Conservation (phyloP, 2,888 invertebrate genomes). For the Plebejus anna region DNA sequence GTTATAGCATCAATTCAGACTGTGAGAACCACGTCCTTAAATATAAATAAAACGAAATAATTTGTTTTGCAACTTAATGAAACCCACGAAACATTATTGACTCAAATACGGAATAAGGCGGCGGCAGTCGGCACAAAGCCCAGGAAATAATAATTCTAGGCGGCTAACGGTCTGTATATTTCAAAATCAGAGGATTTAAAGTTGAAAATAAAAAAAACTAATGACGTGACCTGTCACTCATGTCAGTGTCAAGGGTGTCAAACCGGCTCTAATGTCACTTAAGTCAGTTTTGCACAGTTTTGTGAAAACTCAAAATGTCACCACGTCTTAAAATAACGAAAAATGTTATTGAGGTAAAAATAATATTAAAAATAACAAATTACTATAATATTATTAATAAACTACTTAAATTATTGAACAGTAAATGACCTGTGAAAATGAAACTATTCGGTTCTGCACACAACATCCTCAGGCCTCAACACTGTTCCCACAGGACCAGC, state of each 20-base stretch:
- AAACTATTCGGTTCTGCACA: background rate
- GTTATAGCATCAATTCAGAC: no score
- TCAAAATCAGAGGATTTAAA: background rate
- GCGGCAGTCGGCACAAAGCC: no score
- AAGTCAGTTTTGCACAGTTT: no score
- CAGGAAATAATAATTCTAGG: no score
- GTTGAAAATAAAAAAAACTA: background rate
- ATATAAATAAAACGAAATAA: no score
- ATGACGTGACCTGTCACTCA: no score
- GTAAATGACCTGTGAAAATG: background rate
- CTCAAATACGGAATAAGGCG: no score
- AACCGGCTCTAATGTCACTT: no score
- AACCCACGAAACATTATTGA: no score
- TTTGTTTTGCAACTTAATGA: no score
- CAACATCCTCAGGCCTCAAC: conserved; percentile 44
- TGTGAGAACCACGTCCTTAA: no score
- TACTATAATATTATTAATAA: conserved; percentile 30
- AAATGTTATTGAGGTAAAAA: conserved; percentile 83
- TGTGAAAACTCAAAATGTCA: conserved; percentile 78
- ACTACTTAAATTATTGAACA: background rate
- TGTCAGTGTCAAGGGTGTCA: background rate
- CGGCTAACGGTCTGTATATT: background rate
- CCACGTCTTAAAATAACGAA: conserved; percentile 86
- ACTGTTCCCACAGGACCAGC: conserved; percentile 38
- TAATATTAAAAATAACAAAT: conserved; percentile 42